Conservation (phyloP, 23 tunicate genomes). For the Pegea sp. region DNA sequence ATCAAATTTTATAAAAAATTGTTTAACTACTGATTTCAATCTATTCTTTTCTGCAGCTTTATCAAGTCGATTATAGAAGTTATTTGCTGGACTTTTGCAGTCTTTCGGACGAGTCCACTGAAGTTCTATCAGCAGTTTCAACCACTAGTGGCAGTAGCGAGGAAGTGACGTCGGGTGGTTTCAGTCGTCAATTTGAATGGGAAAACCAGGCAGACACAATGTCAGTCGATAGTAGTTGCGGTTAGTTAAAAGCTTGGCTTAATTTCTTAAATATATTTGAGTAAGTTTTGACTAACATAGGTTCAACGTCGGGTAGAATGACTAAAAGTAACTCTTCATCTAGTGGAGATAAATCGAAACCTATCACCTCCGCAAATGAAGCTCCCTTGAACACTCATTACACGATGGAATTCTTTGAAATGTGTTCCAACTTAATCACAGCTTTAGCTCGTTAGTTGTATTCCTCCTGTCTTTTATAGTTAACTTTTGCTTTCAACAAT, state of each 20-base stretch:
- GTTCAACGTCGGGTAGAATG: background rate
- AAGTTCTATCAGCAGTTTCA: too few species aligned
- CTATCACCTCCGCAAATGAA: constrained; percentile 2
- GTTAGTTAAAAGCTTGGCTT: too few species aligned
- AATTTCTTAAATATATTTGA: too few species aligned
- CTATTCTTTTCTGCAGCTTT: constrained; percentile 21
- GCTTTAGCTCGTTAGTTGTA: constrained; percentile 39
- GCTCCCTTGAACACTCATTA: constrained; percentile 30
- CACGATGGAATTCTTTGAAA: constrained; percentile 99
- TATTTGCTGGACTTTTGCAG: constrained; percentile 92
- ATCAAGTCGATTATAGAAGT: constrained; percentile 80
- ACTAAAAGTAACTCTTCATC: background rate
- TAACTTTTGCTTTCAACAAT: too few species aligned
- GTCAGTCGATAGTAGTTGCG: constrained; percentile 12
- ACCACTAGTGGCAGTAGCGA: constrained; percentile 1
- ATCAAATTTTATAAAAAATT: too few species aligned
- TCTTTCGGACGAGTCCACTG: constrained; percentile 12
- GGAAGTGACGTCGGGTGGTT: background rate
- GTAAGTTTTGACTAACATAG: too few species aligned
- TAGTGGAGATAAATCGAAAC: background rate
- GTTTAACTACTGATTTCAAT: too few species aligned
- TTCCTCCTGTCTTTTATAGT: too few species aligned
- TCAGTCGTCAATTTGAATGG: background rate
- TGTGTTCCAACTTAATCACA: constrained; percentile 92
- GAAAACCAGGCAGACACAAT: constrained; percentile 4